Conservation (phyloP, 1,140 invertebrate species). For the Danaus melanippus region DNA sequence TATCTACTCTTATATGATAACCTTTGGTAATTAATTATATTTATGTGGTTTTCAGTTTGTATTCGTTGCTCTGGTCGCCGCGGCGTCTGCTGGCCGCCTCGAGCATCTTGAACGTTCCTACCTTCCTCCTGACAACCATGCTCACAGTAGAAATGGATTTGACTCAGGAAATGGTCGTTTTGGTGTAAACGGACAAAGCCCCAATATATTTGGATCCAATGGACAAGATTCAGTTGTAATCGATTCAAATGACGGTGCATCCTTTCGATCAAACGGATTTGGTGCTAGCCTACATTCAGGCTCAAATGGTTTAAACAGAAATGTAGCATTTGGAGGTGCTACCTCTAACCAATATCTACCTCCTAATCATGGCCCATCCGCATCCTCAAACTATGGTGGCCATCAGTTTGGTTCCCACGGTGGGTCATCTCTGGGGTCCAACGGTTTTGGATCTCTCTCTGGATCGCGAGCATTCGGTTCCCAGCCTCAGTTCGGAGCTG, state of each 20-base stretch:
- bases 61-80: conserved; percentile 43
- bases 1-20: too few species aligned
- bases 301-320: conserved; percentile 11
- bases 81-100: conserved; percentile 44
- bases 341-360: conserved; percentile 56
- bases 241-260: conserved; percentile 6
- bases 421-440: conserved; percentile 5
- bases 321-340: conserved; percentile 27
- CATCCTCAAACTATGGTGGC: conserved; percentile 28
- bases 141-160: conserved; percentile 9
- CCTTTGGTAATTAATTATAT: too few species aligned
- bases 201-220: conserved; percentile 11
- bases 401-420: conserved; percentile 9
- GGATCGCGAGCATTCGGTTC: conserved; percentile 3
- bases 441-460: neutral
- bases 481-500: conserved; percentile 23
- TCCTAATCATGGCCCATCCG: conserved; percentile 43
- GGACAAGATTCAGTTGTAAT: conserved; percentile 9
- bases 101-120: conserved; percentile 55
- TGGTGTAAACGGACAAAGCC: conserved; percentile 7
- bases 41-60: conserved; percentile 38
- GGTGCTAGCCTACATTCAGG: conserved; percentile 13
- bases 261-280: conserved; percentile 18
- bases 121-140: conserved; percentile 41
- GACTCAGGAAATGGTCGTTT: conserved; percentile 2